Percentiles rank a stretch among this genome's conserved stretches.
These are phyloP conservation scores for Denticeps clupeoides DNA, from an alignment of 2,797 vertebrate species.

Conservation along the genomic window DNA sequence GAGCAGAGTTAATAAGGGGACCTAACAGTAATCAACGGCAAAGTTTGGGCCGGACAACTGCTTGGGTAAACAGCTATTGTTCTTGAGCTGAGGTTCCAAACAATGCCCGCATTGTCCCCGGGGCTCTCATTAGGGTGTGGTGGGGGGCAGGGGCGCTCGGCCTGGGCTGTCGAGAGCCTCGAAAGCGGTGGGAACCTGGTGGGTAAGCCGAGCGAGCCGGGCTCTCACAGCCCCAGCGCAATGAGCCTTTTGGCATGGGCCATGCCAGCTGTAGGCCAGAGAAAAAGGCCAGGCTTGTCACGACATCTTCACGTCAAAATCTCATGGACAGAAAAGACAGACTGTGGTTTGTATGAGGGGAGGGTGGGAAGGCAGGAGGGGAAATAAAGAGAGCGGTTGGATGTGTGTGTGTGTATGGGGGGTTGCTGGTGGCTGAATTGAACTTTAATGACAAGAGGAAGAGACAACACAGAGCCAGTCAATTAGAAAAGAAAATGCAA, in stretches of 20 bases:
- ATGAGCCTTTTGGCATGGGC: conserved; percentile 59
- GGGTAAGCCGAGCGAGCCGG: conserved; percentile 25
- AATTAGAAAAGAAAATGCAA: too few relatives aligned
- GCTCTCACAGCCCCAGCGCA: conserved; percentile 49
- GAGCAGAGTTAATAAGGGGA: conserved; percentile 59
- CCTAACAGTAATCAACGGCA: conserved; percentile 59
- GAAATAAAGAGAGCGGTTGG: too few relatives aligned
- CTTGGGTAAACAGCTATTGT: conserved; percentile 67
- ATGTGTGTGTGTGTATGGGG: too few relatives aligned
- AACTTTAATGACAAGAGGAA: too few relatives aligned
- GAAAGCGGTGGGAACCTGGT: conserved; percentile 59
- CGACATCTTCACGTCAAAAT: conserved; percentile 61
- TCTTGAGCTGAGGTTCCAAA: conserved; percentile 55
- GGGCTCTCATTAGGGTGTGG: conserved; percentile 53
- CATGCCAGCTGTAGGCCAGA: conserved; percentile 46
- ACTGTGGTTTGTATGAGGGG: too few relatives aligned
- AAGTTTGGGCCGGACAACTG: conserved; percentile 52
- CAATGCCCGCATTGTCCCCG: conserved; percentile 62
- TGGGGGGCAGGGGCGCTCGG: conserved; percentile 23
- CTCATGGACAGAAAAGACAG: conserved; percentile 37
- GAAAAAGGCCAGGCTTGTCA: conserved; percentile 62
- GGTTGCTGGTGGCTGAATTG: too few relatives aligned
- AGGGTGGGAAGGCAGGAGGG: background rate
- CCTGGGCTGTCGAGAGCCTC: conserved; percentile 21
- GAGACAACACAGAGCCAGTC: too few relatives aligned